Evolutionary conservation across 1,140 invertebrate species (phyloP), one percentile per base, ranked within the genome.

Genomic region (Uloborus diversus): DNA sequence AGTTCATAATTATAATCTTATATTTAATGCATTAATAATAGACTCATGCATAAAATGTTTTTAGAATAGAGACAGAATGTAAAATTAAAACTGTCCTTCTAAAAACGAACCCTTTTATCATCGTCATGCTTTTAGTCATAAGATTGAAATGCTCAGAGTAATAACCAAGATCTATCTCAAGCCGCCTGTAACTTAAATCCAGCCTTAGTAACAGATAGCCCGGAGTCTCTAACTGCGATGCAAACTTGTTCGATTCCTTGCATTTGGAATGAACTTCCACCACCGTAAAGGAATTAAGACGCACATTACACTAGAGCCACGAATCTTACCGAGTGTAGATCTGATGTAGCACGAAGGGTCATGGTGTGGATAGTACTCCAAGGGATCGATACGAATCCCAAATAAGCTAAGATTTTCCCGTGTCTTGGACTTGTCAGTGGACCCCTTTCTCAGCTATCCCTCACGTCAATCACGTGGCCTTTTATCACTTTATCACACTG

Each of bases 321-420:
- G 23, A 56, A 33, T 69, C 27, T 51, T 51, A 47, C 11, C 47
- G 5, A 7, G 47, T 23, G 27, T 30, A 69, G 47, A 33, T 7
- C 35, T 28, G n/a, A 30, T 25, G 33, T 49, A n/a, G 20, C n/a
- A 13, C n/a, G 42, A 68, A 68, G 64, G 42, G 64, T 53, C 37
- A 51, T 17, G 27, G 49, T 23, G 30, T n/a, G 49, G 66, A 32
- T 56, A 14, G n/a, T 56, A 23, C n/a, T n/a, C 28, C 27, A 17
- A 2, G 35, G 30, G 66, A 69, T 69, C 66, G 66, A 69, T 69
- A 51, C 7, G n/a, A 32, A 56, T 56, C n/a, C 17, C 27, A 69
- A 69, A 47, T 69, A 69, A 69, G 66, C 66, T 51, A 69, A 69
- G 66, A 69, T 25, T 69, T 69, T 69, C 66, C 51, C 49, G 49